Conservation (phyloP, 92 coral and sea anemone genomes). For the Bergia sp. region DNA sequence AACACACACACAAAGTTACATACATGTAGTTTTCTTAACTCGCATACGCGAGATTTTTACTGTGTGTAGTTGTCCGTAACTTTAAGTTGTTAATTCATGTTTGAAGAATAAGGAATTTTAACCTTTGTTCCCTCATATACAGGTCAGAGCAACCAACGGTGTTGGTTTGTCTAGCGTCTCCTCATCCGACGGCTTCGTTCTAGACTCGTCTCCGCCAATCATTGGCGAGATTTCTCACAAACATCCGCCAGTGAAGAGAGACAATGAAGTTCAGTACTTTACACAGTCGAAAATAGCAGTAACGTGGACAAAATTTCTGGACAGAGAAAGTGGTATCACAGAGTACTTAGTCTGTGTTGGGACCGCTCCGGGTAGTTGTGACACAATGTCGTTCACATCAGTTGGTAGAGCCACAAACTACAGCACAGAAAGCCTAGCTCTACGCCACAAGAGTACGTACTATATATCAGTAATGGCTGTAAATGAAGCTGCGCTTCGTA, state of each 20-base stretch:
- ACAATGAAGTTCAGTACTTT: conserved; percentile 40
- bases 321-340: conserved; percentile 69
- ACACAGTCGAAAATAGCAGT: conserved; percentile 64
- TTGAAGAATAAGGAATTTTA: not conserved
- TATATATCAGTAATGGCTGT: conserved; percentile 76
- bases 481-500: conserved; percentile 70
- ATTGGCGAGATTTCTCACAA: conserved; percentile 61
- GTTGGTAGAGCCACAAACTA: conserved; percentile 49
- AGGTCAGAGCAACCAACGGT: conserved; percentile 64
- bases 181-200: conserved; percentile 65
- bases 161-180: conserved; percentile 59
- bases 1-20: too few relatives aligned
- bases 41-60: too few relatives aligned
- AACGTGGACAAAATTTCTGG: conserved; percentile 70
- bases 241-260: conserved; percentile 32
- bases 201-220: conserved; percentile 80
- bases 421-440: conserved; percentile 44
- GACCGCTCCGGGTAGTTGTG: conserved; percentile 69
- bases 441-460: conserved; percentile 66
- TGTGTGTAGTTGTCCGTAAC: not conserved
- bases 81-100: not conserved
- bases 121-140: not conserved
- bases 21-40: too few relatives aligned
- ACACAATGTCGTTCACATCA: conserved; percentile 58
- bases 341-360: conserved; percentile 72